Evolutionary conservation across 1,140 invertebrate species (phyloP).

Genomic region (Adoxophyes honmai): DNA sequence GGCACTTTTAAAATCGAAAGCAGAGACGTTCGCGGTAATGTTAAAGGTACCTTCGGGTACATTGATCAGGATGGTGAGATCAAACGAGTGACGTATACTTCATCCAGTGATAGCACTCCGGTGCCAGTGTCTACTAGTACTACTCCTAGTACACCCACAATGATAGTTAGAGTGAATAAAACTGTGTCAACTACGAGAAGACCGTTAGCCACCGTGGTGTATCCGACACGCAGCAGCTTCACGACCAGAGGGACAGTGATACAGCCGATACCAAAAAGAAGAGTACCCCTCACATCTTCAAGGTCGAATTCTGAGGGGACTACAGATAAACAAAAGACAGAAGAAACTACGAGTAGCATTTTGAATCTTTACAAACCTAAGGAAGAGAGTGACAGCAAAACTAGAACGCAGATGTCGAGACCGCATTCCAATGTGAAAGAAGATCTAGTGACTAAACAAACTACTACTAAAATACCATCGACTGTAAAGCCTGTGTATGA

Average conservation of each 20-base stretch:
- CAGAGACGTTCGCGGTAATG: constrained; percentile 86
- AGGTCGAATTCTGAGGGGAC: constrained; percentile 43
- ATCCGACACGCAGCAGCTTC: constrained; percentile 64
- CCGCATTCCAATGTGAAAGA: constrained; percentile 47
- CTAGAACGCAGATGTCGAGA: constrained; percentile 51
- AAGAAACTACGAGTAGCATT: constrained; percentile 58
- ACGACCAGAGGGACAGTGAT: constrained; percentile 78
- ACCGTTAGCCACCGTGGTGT: constrained; percentile 67
- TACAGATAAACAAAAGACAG: constrained; percentile 47
- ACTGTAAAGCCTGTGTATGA: constrained; percentile 75
- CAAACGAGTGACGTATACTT: constrained; percentile 90
- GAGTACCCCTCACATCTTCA: constrained; percentile 51
- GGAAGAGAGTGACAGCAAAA: constrained; percentile 50
- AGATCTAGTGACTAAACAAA: constrained; percentile 56
- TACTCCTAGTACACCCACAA: constrained; percentile 62
- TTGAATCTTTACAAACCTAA: constrained; percentile 52
- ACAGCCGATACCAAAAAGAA: constrained; percentile 79
- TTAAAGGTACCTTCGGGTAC: constrained; percentile 92
- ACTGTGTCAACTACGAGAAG: constrained; percentile 69
- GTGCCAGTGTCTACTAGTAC: constrained; percentile 66
- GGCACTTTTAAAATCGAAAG: constrained; percentile 92
- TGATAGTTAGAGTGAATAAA: constrained; percentile 67
- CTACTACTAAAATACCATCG: constrained; percentile 51
- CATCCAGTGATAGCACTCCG: constrained; percentile 75
- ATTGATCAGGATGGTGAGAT: constrained; percentile 88